Evolutionary conservation across 2,888 invertebrate species (phyloP), one percentile per base, ranked within the genome.

Genomic region (Cheilosia grossa): DNA sequence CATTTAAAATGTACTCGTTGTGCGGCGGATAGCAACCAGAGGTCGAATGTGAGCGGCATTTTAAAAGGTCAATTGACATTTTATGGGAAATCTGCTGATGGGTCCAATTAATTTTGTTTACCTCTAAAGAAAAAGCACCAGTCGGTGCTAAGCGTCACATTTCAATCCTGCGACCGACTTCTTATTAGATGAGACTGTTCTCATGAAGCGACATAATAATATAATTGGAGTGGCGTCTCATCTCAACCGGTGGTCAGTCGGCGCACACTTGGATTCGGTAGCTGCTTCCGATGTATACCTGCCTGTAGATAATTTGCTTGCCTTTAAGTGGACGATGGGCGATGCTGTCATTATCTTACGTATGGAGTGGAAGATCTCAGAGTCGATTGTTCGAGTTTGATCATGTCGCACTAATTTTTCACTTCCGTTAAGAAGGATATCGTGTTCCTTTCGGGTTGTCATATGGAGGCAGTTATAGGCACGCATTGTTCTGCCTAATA

Each of bases 171-270:
- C 37, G 27, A 63, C 66, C 85, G 85, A 33, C 75, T 42, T 85
- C 59, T 85, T 67, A 85, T 81, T 85, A 81, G 61, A 66, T 24
- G 53, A 64, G 81, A 81, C 81, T 77, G 51, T 85, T 85, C 85
- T 51, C 24, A 17, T 56, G 85, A 85, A 81, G 37, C 66, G 81
- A 67, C 66, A 69, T 85, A 72, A 85, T 81, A 81, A 72, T 81
- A 66, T 81, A 81, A 85, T 81, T 85, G 75, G 81, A 67, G 37
- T 63, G 85, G 75, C 74, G 81, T 80, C 81, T 81, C 70, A 70
- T 81, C 75, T 80, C 27, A 72, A 67, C 81, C 85, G 81, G 81
- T 81, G 81, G 85, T 80, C 74, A 75, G 21, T 27, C 61, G 44
- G n/a, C 27, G 33, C 17, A 42, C 49, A 24, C 63, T 33, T 13